Evolutionary conservation across 2,888 invertebrate genomes (phyloP), one percentile per base, ranked within the genome.

Genomic region (Cistogaster globosa): DNA sequence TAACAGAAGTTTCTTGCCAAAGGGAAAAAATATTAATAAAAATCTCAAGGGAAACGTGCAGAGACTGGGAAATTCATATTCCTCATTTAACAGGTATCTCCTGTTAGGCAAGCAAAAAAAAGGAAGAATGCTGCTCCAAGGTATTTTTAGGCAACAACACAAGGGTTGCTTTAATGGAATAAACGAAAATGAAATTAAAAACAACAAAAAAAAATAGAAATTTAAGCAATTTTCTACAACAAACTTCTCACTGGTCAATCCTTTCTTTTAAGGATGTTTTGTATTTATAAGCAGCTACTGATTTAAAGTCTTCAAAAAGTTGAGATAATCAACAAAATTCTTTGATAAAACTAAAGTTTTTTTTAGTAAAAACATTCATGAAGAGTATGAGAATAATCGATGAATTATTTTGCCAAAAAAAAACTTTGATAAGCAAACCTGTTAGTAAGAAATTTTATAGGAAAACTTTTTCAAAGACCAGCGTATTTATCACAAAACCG

Each of bases 1-100:
- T 80, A 26, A 68, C 14, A 16, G 38, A 65, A 65, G 36, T 42
- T 42, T 42, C 12, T 32, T 6, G 32, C 12, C 38, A 11, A 4
- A 5, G 20, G 22, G 68, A 60, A 63, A 55, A 55, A 16, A 14
- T 36, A n/a, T 2, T 20, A 42, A 3, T 26, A 45, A 72, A 74
- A 81, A 62, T 74, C 80, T 58, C 67, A 68, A 74, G 53, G n/a
- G 20, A 81, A 81, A 74, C 74, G 80, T 81, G 74, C n/a, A 53
- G 53, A 55, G 74, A 81, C 74, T 74, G 36, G 62, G 53, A 81
- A 81, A 74, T 20, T 42, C 42, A 42, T 26, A 14, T 9, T 20
- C 32, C 42, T 7, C 32, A 32, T 32, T 32, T 32, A 42, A n/a
- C 45, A 16, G 14, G 16, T 1, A 16, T 48, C 6, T 26, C 16